A percentile compares a stretch with the other conserved stretches of the same genome.
These are phyloP conservation scores for Ptychadena robeensis DNA, from an alignment of 2,797 vertebrate species.

Conservation along the genomic window DNA sequence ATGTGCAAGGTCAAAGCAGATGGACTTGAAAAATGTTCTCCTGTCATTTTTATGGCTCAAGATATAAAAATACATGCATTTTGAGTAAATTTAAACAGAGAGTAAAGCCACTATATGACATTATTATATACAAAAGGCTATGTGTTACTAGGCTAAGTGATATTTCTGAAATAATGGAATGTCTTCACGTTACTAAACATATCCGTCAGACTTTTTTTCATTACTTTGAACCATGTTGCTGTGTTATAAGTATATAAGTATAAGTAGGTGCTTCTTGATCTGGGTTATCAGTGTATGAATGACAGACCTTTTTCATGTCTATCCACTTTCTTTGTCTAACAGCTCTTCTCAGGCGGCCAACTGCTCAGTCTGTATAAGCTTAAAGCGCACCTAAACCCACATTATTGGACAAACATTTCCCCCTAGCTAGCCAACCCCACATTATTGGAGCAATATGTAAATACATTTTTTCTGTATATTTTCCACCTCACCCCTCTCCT, in stretches of 20 bases:
- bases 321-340: neutral
- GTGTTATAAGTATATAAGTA: neutral
- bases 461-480: no score
- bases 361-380: neutral
- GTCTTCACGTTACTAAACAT: neutral
- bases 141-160: neutral
- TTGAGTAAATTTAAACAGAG: neutral
- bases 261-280: neutral
- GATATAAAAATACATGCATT: conserved; percentile 2
- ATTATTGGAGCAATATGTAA: no score
- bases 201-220: neutral
- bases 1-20: conserved; percentile 45
- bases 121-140: conserved; percentile 6
- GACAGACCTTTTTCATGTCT: neutral
- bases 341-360: neutral
- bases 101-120: neutral
- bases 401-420: no score
- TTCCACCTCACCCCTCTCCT: no score
- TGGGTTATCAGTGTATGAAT: neutral
- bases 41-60: conserved; percentile 16
- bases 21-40: conserved; percentile 14
- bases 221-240: neutral
- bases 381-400: no score
- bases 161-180: neutral
- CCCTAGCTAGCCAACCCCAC: no score